Conservation (phyloP, 64 coral and sea anemone genomes). For the Porites lutea region DNA sequence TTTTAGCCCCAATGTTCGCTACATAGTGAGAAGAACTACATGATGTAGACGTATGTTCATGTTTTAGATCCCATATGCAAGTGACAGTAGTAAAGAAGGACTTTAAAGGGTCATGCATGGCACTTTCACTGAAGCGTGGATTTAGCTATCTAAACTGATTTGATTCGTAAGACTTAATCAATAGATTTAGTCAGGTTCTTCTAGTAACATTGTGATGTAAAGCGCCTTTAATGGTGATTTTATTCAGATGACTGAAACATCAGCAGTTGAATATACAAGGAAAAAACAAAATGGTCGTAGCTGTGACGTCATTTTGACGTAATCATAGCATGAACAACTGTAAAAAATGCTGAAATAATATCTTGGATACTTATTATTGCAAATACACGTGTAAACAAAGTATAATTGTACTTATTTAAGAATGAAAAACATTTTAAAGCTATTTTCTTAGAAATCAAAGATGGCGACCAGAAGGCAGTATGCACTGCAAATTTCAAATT, state of each 20-base stretch:
- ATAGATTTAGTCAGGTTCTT: constrained; percentile 44
- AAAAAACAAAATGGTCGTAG: constrained; percentile 36
- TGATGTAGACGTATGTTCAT: neutral
- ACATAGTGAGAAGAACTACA: neutral
- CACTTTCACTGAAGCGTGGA: constrained; percentile 24
- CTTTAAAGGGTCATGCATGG: constrained; percentile 51
- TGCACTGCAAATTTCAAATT: too few relatives aligned
- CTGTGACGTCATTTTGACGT: constrained; percentile 10
- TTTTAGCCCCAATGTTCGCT: neutral
- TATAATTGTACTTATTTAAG: neutral
- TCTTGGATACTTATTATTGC: constrained; percentile 48
- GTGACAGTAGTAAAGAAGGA: constrained; percentile 38
- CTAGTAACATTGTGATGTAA: constrained; percentile 37
- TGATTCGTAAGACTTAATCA: constrained; percentile 42
- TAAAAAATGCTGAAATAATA: constrained; percentile 47
- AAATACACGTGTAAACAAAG: constrained; percentile 45
- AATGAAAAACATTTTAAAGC: neutral
- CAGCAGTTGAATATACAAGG: constrained; percentile 36
- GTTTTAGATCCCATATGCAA: constrained; percentile 10
- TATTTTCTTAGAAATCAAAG: too few relatives aligned
- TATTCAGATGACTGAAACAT: neutral
- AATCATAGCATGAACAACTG: constrained; percentile 38
- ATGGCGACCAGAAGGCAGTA: too few relatives aligned
- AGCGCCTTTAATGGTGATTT: constrained; percentile 9
- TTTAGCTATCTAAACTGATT: constrained; percentile 42